These are phyloP conservation scores for Amiota communis DNA, from an alignment of 2,888 invertebrate species.

Conservation along the genomic window DNA sequence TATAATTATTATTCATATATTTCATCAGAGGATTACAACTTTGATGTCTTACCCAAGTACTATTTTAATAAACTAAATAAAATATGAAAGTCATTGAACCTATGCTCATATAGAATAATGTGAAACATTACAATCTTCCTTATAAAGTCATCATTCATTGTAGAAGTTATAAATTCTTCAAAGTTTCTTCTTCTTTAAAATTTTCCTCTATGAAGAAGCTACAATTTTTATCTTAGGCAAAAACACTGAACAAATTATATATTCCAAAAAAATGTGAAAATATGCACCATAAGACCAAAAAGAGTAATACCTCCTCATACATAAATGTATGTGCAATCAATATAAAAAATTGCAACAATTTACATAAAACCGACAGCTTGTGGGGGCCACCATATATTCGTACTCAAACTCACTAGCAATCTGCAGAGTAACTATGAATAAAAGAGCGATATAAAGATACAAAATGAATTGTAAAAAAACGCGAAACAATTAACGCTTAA, in stretches of 20 bases:
- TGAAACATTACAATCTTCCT: conserved; percentile 40
- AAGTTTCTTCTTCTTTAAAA: too few relatives aligned
- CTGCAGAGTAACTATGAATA: background rate
- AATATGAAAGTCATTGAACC: too few relatives aligned
- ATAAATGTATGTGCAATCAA: background rate
- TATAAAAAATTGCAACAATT: conserved; percentile 13
- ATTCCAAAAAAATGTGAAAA: background rate
- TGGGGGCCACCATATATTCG: background rate
- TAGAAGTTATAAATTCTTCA: too few relatives aligned
- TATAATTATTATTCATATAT: too few relatives aligned
- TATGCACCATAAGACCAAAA: background rate
- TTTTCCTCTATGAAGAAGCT: too few relatives aligned
- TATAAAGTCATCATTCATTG: conserved; percentile 16
- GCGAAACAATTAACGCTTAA: conserved; percentile 23
- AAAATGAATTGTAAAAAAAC: background rate
- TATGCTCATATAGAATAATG: conserved; percentile 29
- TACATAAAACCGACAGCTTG: background rate
- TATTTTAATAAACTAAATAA: too few relatives aligned
- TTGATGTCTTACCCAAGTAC: too few relatives aligned
- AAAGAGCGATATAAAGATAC: background rate
- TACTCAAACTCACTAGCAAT: background rate
- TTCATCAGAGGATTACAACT: too few relatives aligned
- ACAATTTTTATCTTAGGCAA: background rate
- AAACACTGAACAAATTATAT: background rate
- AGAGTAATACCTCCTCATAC: background rate